These are phyloP conservation scores for Hycleus cichorii DNA, from an alignment of 1,140 invertebrate genomes.

Conservation along the genomic window DNA sequence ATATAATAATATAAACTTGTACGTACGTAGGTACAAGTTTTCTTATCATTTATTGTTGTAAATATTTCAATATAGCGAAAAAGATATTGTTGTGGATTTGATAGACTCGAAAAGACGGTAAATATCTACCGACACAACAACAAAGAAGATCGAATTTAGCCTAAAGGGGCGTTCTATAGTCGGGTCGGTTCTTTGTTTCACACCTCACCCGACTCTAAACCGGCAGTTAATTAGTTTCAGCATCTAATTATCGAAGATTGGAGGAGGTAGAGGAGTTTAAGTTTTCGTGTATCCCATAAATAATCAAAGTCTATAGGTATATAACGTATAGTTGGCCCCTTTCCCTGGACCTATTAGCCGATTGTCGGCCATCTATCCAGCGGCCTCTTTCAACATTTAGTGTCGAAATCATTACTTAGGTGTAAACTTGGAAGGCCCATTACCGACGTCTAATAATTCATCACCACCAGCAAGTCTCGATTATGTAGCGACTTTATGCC, in stretches of 20 bases:
- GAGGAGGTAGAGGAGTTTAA: conserved; percentile 6
- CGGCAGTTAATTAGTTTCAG: conserved; percentile 42
- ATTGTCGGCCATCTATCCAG: conserved; percentile 30
- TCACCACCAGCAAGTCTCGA: conserved; percentile 1
- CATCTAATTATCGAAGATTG: conserved; percentile 39
- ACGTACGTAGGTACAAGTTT: too few species aligned
- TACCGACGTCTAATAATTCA: conserved; percentile 39
- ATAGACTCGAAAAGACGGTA: too few species aligned
- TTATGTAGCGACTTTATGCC: too few species aligned
- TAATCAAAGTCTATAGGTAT: conserved; percentile 20
- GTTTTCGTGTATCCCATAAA: conserved; percentile 41
- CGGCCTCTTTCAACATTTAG: conserved; percentile 40
- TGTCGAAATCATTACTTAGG: conserved; percentile 46
- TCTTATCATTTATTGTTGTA: too few species aligned
- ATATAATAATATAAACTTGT: neutral
- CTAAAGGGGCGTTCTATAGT: neutral
- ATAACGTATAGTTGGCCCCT: neutral
- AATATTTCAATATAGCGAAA: too few species aligned
- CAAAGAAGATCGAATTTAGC: too few species aligned
- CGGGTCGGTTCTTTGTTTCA: conserved; percentile 39
- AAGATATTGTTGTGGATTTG: too few species aligned
- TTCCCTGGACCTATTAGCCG: conserved; percentile 22
- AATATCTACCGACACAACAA: too few species aligned
- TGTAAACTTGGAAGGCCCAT: conserved; percentile 41
- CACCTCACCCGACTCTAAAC: conserved; percentile 34